Evolutionary conservation across 2,888 invertebrate genomes (phyloP), one percentile per base, ranked within the genome.

Genomic region (Scaeva pyrastri): DNA sequence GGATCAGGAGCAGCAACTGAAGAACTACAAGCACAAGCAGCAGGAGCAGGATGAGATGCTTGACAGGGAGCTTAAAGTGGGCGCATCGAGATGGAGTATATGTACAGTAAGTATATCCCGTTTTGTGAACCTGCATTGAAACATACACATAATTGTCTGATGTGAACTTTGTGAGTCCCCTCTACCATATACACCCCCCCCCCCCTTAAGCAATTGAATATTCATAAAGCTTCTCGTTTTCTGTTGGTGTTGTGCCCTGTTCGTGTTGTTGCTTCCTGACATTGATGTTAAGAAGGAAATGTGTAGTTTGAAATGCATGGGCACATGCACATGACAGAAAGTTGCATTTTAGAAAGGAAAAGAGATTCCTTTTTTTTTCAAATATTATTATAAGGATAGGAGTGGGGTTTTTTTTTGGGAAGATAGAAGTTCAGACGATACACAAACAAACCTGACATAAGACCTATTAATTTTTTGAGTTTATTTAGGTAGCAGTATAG

Each of bases 271-370:
- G 58, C 64, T 71, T 50, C 72, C 80, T 85, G 81, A 73, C 81
- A 81, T 81, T 81, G 85, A 77, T 81, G 75, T 62, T 56, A 64
- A 50, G 76, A 72, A 60, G 68, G 72, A 60, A 73, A 36, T 73
- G 60, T 77, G 68, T 76, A 77, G 81, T 85, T 85, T 76, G 45
- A 85, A 81, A 85, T 85, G 85, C 85, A 85, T 85, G 76, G 60
- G 70, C 85, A 68, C 68, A 85, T 85, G 85, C 80, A 85, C 80
- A 80, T 50, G 74, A 14, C 71, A 85, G 43, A 68, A 68, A 71
- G 76, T 68, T 71, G 72, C 68, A 55, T 45, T 84, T 26, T 4
- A 10, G n/a, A 43, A n/a, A 43, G 62, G 7, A 43, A 64, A 43
- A 16, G 45, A 41, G 3, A 45, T 64, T 64, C 45, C 11, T 26